Percentiles rank a stretch among this genome's conserved stretches.
Evolutionary conservation across 2,797 vertebrate genomes (phyloP).

Genomic region (Staurois parvus): DNA sequence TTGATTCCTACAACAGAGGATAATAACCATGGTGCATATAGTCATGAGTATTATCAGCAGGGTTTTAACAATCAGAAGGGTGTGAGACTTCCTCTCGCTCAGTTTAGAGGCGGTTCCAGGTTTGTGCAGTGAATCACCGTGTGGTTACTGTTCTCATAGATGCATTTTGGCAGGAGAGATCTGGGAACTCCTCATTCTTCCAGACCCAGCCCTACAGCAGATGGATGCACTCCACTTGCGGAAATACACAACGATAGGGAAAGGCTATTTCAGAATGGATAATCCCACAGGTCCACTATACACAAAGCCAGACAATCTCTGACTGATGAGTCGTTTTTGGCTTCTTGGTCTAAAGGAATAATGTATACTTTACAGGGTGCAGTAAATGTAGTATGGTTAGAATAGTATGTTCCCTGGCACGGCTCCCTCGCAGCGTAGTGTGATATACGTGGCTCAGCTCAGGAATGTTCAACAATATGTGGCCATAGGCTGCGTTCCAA

Average conservation of each 20-base stretch:
- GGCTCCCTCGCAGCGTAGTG: background rate
- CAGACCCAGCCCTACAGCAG: slow-evolving; percentile 10
- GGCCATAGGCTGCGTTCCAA: background rate
- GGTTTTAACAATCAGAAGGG: too few relatives aligned
- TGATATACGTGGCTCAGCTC: slow-evolving; percentile 7
- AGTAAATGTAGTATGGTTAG: background rate
- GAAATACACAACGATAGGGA: slow-evolving; percentile 1
- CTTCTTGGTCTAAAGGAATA: background rate
- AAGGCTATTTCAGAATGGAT: slow-evolving; percentile 20
- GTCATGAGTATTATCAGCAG: too few relatives aligned
- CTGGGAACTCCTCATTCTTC: slow-evolving; percentile 32
- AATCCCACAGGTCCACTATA: slow-evolving; percentile 11
- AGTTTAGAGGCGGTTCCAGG: background rate
- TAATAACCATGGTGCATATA: background rate
- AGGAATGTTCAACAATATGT: slow-evolving; percentile 16
- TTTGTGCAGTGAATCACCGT: background rate
- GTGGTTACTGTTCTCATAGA: slow-evolving; percentile 2
- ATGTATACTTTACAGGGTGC: background rate
- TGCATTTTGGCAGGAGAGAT: slow-evolving; percentile 16
- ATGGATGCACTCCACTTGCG: slow-evolving; percentile 17
- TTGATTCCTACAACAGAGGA: background rate
- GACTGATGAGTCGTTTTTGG: background rate
- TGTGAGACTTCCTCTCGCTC: too few relatives aligned
- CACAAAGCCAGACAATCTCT: background rate
- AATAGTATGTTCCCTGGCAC: slow-evolving; percentile 50